Conservation (phyloP, 1,140 invertebrate species). For the Pollicipes pollicipes region DNA sequence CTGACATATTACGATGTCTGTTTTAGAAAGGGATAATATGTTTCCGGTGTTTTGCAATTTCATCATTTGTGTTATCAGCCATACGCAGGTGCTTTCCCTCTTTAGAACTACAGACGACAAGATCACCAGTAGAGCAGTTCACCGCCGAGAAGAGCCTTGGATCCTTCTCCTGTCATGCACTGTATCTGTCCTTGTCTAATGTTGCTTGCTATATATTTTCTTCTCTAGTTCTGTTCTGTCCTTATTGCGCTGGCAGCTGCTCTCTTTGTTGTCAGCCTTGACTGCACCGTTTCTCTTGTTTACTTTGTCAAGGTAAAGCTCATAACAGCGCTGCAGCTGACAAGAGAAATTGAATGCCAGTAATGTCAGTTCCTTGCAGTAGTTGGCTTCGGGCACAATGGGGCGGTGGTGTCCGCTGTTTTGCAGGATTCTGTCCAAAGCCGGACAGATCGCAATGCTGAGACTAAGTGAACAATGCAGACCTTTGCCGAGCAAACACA, state of each 20-base stretch:
- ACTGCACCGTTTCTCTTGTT: neutral
- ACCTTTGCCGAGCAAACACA: too few relatives aligned
- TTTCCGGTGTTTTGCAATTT: neutral
- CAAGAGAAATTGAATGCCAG: neutral
- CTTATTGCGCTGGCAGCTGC: neutral
- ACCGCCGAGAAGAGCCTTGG: neutral
- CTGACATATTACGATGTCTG: neutral
- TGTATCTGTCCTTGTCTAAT: neutral
- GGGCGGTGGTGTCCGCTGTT: neutral
- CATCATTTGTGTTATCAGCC: neutral
- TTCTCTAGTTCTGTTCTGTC: slow-evolving; percentile 1
- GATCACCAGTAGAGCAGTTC: neutral
- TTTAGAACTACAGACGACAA: neutral
- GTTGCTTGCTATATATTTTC: slow-evolving; percentile 2
- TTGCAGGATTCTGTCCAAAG: too few relatives aligned
- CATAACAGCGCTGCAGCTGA: neutral
- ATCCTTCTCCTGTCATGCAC: neutral
- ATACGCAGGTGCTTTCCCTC: neutral
- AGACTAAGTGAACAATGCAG: too few relatives aligned
- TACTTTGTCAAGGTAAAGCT: neutral
- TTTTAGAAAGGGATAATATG: slow-evolving; percentile 2
- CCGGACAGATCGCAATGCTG: too few relatives aligned
- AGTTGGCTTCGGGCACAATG: neutral
- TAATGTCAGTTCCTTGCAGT: neutral
- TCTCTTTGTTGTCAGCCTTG: neutral